phyloP scores from a whole-genome alignment of 2,888 invertebrate species.

The Chymomyza procnemis region DNA sequence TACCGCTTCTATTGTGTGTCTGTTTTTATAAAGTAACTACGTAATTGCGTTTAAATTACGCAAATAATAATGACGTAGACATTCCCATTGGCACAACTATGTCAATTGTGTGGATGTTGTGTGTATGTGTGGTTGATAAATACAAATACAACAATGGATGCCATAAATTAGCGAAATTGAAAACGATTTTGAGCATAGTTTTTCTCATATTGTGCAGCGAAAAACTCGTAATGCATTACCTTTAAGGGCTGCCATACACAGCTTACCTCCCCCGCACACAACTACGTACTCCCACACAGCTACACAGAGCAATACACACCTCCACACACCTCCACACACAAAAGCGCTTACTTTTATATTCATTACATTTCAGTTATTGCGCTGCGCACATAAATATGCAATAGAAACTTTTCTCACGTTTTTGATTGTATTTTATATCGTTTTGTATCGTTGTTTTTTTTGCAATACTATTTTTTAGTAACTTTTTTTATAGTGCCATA shows the following conservation, averaged over 20 bases:
- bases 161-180: slow-evolving; percentile 70
- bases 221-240: background rate
- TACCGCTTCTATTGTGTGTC: background rate
- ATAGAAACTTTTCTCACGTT: slow-evolving; percentile 73
- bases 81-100: slow-evolving; percentile 63
- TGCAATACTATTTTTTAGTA: background rate
- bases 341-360: slow-evolving; percentile 49
- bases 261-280: background rate
- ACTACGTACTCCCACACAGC: slow-evolving; percentile 1
- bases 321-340: background rate
- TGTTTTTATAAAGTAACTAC: background rate
- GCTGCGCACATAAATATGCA: slow-evolving; percentile 63
- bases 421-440: slow-evolving; percentile 55
- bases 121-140: slow-evolving; percentile 29
- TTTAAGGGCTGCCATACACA: background rate
- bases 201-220: background rate
- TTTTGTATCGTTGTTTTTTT: background rate
- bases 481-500: slow-evolving; percentile 37
- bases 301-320: background rate
- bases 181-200: slow-evolving; percentile 46
- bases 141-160: background rate
- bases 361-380: slow-evolving; percentile 49
- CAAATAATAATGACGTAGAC: slow-evolving; percentile 65
- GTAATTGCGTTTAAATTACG: slow-evolving; percentile 58
- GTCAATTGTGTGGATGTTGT: slow-evolving; percentile 55